Evolutionary conservation across 2,888 invertebrate genomes (phyloP), one percentile per base, ranked within the genome.

Genomic region (Pocota personata): DNA sequence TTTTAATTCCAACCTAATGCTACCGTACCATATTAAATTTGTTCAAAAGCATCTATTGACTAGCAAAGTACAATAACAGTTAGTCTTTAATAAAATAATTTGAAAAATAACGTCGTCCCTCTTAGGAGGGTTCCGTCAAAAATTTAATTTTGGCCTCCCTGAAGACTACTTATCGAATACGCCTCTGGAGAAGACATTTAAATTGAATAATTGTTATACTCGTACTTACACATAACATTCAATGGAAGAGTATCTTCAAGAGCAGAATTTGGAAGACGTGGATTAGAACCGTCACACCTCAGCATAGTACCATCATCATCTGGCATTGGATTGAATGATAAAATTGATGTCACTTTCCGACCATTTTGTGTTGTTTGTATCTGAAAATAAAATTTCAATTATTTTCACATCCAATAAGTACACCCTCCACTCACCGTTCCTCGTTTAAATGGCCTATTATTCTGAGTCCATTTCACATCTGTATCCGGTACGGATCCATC

Each of bases 401-500:
- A 30, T 27, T 14, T 55, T 24, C 37, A 21, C 8, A 5, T 10
- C n/a, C 19, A 58, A 32, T 21, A 2, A 58, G 30, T 10, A n/a
- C 16, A 40, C 10, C 12, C 8, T 24, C 55, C n/a, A 90, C 93
- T 93, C 93, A 97, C 97, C 95, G 95, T 95, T 91, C 96, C 96
- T 89, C 95, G 94, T 88, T 95, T 95, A 92, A 97, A 96, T 89
- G 95, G 95, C 88, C 95, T 93, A 92, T 96, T 96, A 91, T 96
- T 97, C 91, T 97, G 95, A 90, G 95, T 95, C 98, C 97, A 98
- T 75, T 95, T 95, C 90, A 98, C 95, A 89, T 95, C 95, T 35
- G 98, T 97, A 88, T 96, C 95, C 27, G 98, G 97, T 89, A 97
- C 95, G 76, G 98, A 98, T 52, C 98, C 98, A 88, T 95, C 94